Base-by-base conservation (phyloP, 1,140 invertebrate species). In the Ptiloglossa arizonensis region DNA sequence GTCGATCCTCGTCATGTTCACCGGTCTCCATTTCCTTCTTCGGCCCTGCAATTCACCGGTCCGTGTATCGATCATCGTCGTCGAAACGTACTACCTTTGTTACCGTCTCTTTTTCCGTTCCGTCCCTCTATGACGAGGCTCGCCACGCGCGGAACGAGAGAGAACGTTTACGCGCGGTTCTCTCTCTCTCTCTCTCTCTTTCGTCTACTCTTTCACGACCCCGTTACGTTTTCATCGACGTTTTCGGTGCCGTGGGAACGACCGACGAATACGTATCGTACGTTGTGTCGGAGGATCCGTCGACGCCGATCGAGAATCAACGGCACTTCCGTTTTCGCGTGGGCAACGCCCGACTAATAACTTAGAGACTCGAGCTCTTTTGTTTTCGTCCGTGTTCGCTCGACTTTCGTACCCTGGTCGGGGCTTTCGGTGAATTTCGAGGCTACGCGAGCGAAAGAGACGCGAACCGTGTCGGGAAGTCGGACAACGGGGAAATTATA, bases 1-100 rank as follows among this genome's bases (percentile, higher is more conserved):
- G 11, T 86, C 66, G 35, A 89, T 27, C 57, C 82, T 72, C 6
- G 41, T 52, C 8, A 73, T 4, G 67, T 88, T 64, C 15, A 72
- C 9, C 54, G 62, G 74, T 27, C 82, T 64, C 70, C 71, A 74
- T 57, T 80, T 86, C 27, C 76, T 87, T 19, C 60, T 72, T 29
- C n/a, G 56, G 19, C 11, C 48, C 76, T 80, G 46, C 13, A 83
- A 84, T 72, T 63, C 54, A 29, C n/a, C 13, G 27, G 15, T n/a
- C 9, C n/a, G 8, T 24, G 38, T 48, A 81, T 59, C 79, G 62
- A 81, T 80, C 52, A 32, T 5, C n/a, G n/a, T 32, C 1, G 2
- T 41, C n/a, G 24, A 44, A 48, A 35, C 22, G 13, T n/a, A n/a
- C 44, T 35, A 24, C 17, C 50, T 56, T 19, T n/a, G 19, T 52